These are phyloP conservation scores for Rhyacophila brunnea DNA, from an alignment of 1,140 invertebrate genomes.

Conservation along the genomic window DNA sequence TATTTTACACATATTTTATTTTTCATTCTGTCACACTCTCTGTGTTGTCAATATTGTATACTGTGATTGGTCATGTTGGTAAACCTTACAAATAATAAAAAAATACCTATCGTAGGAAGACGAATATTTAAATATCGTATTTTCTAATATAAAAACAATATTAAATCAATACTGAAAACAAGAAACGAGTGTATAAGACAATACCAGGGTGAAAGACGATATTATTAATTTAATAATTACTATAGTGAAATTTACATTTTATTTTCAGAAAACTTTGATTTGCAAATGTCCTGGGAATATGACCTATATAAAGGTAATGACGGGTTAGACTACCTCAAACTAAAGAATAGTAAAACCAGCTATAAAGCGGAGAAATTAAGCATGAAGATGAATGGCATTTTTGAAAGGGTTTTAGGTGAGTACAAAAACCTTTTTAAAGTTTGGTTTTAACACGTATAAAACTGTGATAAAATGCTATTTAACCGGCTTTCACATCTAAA, in stretches of 20 bases:
- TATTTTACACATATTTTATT: too few species aligned
- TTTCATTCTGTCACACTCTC: too few species aligned
- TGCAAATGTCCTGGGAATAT: slow-evolving; percentile 54
- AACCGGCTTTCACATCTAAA: too few species aligned
- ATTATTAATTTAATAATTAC: not conserved
- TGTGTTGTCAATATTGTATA: too few species aligned
- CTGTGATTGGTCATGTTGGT: too few species aligned
- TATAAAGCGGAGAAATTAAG: slow-evolving; percentile 11
- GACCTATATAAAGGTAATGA: slow-evolving; percentile 51
- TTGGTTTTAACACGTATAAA: too few species aligned
- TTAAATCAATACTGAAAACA: not conserved
- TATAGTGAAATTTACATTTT: slow-evolving; percentile 10
- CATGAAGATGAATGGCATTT: slow-evolving; percentile 24
- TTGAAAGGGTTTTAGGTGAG: too few species aligned
- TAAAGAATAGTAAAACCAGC: slow-evolving; percentile 49
- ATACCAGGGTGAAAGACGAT: too few species aligned
- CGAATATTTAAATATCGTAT: slow-evolving; percentile 1
- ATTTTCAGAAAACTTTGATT: slow-evolving; percentile 58
- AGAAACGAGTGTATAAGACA: too few species aligned
- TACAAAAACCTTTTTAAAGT: too few species aligned
- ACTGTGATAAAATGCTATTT: too few species aligned
- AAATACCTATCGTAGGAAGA: not conserved
- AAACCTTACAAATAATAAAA: not conserved
- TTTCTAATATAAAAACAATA: not conserved
- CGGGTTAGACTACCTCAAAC: slow-evolving; percentile 53